Conservation (phyloP, 2,888 invertebrate genomes). For the Desoria tigrina region DNA sequence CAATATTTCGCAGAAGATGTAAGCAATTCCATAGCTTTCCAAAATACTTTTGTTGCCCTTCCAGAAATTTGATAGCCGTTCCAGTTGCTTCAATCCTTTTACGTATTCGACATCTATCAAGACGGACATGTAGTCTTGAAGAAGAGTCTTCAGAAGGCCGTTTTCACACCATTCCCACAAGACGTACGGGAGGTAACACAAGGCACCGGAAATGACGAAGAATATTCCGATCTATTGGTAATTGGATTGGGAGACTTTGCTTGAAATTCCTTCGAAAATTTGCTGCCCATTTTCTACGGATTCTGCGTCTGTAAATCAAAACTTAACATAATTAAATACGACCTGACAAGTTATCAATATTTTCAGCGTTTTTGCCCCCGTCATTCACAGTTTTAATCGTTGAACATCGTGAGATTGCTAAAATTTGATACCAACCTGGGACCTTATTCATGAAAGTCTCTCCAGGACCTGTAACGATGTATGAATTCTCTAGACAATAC, state of each 20-base stretch:
- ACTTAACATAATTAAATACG: no score
- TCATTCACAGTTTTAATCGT: no score
- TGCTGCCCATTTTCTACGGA: no score
- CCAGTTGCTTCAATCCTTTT: background rate
- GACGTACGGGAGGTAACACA: background rate
- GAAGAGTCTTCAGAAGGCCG: background rate
- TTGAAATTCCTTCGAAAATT: no score
- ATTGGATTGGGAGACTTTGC: background rate
- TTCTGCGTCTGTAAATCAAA: no score
- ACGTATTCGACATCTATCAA: background rate
- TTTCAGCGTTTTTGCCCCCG: no score
- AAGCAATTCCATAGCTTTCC: background rate
- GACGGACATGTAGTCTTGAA: background rate
- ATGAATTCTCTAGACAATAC: conserved; percentile 8
- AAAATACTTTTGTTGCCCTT: background rate
- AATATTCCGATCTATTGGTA: conserved; percentile 6
- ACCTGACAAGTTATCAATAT: no score
- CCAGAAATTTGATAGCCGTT: background rate
- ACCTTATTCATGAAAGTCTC: no score
- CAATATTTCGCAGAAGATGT: background rate
- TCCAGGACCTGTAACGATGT: conserved; percentile 1
- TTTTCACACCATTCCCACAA: conserved; percentile 11
- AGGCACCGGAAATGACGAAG: background rate
- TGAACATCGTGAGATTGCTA: no score
- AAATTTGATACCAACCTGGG: no score